Conservation (phyloP, 2,888 invertebrate genomes). For the Cheilosia urbana region DNA sequence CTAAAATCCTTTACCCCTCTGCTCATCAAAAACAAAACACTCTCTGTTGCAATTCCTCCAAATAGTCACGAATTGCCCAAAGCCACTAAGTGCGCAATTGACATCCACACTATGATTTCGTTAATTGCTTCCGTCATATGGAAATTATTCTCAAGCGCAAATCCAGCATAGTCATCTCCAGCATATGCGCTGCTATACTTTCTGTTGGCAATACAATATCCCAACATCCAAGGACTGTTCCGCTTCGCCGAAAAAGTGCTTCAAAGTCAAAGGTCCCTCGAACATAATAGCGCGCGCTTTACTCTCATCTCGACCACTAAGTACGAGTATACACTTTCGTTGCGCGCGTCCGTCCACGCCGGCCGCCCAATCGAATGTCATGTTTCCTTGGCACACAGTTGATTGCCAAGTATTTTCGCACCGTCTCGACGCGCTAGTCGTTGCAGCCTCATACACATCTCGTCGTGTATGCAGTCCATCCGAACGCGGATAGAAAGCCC, state of each 20-base stretch:
- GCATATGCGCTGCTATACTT: constrained; percentile 17
- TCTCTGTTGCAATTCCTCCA: not conserved
- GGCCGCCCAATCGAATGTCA: constrained; percentile 66
- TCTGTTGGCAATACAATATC: constrained; percentile 17
- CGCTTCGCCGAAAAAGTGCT: constrained; percentile 55
- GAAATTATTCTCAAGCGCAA: constrained; percentile 60
- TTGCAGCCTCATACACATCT: constrained; percentile 22
- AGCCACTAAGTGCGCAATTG: constrained; percentile 50
- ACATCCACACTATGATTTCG: constrained; percentile 59
- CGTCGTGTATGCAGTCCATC: constrained; percentile 5
- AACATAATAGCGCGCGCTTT: constrained; percentile 61
- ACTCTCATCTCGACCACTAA: constrained; percentile 51
- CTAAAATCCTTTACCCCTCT: not conserved
- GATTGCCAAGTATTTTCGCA: constrained; percentile 72
- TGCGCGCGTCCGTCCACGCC: constrained; percentile 44
- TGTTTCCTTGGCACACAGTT: constrained; percentile 48
- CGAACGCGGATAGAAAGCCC: constrained; percentile 34
- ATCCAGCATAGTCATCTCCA: constrained; percentile 26
- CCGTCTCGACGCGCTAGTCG: constrained; percentile 45
- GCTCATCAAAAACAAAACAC: not conserved
- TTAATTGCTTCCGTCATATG: constrained; percentile 74
- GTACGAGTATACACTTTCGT: constrained; percentile 23
- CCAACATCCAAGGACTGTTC: constrained; percentile 50
- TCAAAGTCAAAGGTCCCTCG: constrained; percentile 70
- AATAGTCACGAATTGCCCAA: constrained; percentile 54